Percentiles rank a stretch among this genome's conserved stretches.
Conservation (phyloP, 1,140 invertebrate genomes). For the Holotrichia oblita region DNA sequence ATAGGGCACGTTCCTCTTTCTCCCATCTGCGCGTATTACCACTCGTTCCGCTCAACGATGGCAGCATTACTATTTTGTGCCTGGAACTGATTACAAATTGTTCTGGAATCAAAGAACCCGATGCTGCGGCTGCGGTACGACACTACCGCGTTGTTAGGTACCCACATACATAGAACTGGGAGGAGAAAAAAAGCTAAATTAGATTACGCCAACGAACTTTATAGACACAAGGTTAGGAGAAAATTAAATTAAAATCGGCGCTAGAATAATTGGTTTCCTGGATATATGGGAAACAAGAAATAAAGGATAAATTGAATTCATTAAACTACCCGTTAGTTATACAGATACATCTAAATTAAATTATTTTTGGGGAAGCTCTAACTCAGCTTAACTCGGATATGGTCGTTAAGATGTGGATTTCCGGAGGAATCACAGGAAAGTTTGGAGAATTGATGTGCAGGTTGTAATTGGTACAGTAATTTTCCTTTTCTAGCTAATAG, state of each 20-base stretch:
- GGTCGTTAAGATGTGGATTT: no score
- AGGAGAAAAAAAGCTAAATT: not conserved
- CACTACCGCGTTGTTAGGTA: not conserved
- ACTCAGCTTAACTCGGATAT: no score
- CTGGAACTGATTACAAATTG: slow-evolving; percentile 16
- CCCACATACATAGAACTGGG: not conserved
- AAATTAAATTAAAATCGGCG: slow-evolving; percentile 7
- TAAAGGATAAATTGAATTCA: no score
- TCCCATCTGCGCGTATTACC: not conserved
- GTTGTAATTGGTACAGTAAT: no score
- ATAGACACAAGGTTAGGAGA: not conserved
- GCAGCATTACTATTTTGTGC: slow-evolving; percentile 7
- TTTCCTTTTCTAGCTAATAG: no score
- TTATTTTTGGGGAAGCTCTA: no score
- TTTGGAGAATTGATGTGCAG: no score
- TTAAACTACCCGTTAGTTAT: no score
- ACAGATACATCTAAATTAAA: no score
- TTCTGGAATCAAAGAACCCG: slow-evolving; percentile 2
- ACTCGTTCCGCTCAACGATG: not conserved
- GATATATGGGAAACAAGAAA: no score
- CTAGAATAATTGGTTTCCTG: not conserved
- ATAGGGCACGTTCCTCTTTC: not conserved
- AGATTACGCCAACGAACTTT: not conserved
- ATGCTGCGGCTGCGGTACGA: not conserved
- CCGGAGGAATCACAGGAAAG: no score